Percentiles rank a stretch among this genome's conserved stretches.
Evolutionary conservation across 2,113 vertebrate genomes (phyloP).

Genomic region (Alaudala cheleensis): DNA sequence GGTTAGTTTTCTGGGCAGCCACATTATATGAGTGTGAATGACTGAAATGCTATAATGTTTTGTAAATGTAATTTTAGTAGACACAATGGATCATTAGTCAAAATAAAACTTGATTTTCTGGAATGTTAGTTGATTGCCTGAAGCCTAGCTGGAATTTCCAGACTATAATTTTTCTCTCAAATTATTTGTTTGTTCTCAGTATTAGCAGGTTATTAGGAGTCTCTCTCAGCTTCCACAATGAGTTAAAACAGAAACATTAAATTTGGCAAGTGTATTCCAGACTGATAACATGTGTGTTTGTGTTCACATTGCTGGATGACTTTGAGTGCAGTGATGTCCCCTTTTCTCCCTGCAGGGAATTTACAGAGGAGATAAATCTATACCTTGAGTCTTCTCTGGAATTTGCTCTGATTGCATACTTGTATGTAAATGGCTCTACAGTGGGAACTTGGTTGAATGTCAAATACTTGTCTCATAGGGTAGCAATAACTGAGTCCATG

Average conservation of each 20-base stretch:
- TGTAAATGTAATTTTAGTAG: neutral
- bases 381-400: neutral
- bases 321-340: neutral
- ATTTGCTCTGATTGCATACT: neutral
- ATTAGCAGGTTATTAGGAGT: neutral
- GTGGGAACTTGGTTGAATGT: neutral
- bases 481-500: neutral
- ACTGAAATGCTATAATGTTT: neutral
- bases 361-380: neutral
- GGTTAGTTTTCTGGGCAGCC: too few relatives aligned
- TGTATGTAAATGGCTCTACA: neutral
- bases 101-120: conserved; percentile 30
- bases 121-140: neutral
- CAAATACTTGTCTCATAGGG: neutral
- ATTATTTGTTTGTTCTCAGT: neutral
- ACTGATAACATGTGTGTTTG: neutral
- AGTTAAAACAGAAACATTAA: neutral
- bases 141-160: neutral
- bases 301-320: neutral
- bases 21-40: neutral
- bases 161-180: neutral
- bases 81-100: neutral
- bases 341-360: neutral
- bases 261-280: neutral
- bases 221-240: neutral